phyloP scores from a whole-genome alignment of 2,888 invertebrate genomes.

The Sicus ferrugineus region DNA sequence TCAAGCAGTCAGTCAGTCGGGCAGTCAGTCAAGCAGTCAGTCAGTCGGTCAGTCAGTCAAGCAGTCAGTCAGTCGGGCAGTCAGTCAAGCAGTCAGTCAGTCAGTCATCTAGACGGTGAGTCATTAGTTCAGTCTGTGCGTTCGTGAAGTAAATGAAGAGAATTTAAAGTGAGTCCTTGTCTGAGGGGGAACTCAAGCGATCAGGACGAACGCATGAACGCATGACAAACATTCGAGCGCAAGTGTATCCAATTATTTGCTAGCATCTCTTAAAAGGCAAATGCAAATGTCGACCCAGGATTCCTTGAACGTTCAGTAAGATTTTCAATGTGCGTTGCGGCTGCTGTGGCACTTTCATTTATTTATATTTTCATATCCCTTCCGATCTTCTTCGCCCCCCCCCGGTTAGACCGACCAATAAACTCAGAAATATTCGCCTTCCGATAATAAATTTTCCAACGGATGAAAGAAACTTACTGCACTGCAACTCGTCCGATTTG shows the following conservation, averaged over 20 bases:
- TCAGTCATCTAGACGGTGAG: neutral
- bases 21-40: constrained; percentile 3
- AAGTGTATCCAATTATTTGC: neutral
- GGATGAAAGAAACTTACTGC: constrained; percentile 86
- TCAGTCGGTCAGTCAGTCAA: neutral
- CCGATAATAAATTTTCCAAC: neutral
- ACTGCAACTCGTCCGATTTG: constrained; percentile 93
- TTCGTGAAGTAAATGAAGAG: neutral
- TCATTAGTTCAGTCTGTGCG: neutral
- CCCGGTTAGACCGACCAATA: too few relatives aligned
- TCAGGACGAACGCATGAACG: neutral
- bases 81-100: neutral
- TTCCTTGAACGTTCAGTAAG: too few relatives aligned
- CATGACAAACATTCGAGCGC: neutral
- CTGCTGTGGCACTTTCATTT: neutral
- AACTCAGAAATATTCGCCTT: too few relatives aligned
- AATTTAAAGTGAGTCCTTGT: neutral
- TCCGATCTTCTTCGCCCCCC: neutral
- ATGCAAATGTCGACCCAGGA: too few relatives aligned
- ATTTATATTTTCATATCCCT: neutral
- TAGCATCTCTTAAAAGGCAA: neutral
- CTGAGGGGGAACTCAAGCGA: neutral
- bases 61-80: neutral
- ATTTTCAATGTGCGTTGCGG: too few relatives aligned
- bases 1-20: neutral